phyloP scores from a whole-genome alignment of 2,888 invertebrate genomes.

The Agrenia bidenticulata region DNA sequence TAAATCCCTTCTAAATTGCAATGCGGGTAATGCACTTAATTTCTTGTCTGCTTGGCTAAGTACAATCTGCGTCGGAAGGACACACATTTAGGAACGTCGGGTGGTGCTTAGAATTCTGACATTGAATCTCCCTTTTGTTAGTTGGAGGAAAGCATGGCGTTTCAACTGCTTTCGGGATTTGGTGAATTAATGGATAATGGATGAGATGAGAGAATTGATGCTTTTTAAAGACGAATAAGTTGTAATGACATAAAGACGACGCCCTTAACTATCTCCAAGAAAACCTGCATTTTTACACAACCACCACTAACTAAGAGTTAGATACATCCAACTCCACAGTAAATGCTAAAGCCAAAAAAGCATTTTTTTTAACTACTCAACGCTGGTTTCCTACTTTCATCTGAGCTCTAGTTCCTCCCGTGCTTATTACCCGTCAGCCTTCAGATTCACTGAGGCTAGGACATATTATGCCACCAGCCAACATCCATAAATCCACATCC shows the following conservation, averaged over 20 bases:
- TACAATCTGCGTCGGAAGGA: not conserved
- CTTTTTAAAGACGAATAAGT: constrained; percentile 18
- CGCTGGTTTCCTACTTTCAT: too few relatives aligned
- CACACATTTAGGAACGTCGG: constrained; percentile 1
- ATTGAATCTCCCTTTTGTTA: not conserved
- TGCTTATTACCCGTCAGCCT: too few relatives aligned
- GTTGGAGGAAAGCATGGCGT: not conserved
- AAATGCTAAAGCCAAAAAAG: too few relatives aligned
- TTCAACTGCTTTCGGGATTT: not conserved
- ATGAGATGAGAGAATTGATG: constrained; percentile 23
- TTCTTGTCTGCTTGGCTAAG: not conserved
- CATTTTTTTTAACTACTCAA: too few relatives aligned
- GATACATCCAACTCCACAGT: constrained; percentile 21
- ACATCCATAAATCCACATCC: too few relatives aligned
- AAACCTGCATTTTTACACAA: constrained; percentile 1
- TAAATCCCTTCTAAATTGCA: too few relatives aligned
- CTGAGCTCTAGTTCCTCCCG: too few relatives aligned
- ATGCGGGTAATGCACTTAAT: constrained; percentile 6
- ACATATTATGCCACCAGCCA: too few relatives aligned
- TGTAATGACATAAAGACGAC: constrained; percentile 26
- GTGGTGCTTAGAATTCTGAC: not conserved
- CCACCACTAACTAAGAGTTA: too few relatives aligned
- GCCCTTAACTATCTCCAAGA: constrained; percentile 14
- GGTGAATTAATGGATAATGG: constrained; percentile 22
- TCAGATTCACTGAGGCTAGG: too few relatives aligned